Evolutionary conservation across 2,113 vertebrate species (phyloP), one percentile per base, ranked within the genome.

Genomic region (Equus quagga): DNA sequence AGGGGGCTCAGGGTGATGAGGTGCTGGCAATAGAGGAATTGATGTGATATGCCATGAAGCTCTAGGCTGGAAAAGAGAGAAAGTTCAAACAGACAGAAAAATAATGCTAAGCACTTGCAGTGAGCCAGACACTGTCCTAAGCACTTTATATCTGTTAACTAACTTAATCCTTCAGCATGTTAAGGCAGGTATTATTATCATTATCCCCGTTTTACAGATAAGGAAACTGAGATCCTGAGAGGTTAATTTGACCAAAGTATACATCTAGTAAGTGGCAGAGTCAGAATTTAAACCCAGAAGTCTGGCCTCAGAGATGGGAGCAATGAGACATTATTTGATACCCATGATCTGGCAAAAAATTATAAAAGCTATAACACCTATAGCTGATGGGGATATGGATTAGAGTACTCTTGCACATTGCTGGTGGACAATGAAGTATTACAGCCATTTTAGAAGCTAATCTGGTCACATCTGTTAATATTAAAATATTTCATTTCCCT

Each of bases 81-180:
- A 81, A 28, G 58, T 92, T 78, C 69, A 76, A 82, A 73, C 3
- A 76, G 88, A 85, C n/a, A 78, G 91, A 87, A 88, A 86, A 92
- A 78, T 70, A 84, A 88, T 54, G 67, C 33, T 36, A 21, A 88
- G 28, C 28, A 64, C 62, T 78, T 44, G 65, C 82, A 78, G 6
- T 56, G 46, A 83, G 36, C 28, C 69, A 78, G 76, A 75, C n/a
- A 33, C 67, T 24, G 67, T 81, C 76, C 64, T 82, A 67, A 87
- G 58, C 60, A 86, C 75, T 87, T 78, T 15, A 54, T 7, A 67
- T 91, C 23, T 58, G 67, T 75, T 88, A 87, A 51, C 67, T 87
- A 33, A 89, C 21, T 65, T 46, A 58, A 83, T 82, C 69, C 58
- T 83, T 62, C 62, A 76, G 76, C 83, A 46, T 36, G 75, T 76